Base-by-base conservation (phyloP, 2,113 vertebrate species). In the Dermatemys mawii region DNA sequence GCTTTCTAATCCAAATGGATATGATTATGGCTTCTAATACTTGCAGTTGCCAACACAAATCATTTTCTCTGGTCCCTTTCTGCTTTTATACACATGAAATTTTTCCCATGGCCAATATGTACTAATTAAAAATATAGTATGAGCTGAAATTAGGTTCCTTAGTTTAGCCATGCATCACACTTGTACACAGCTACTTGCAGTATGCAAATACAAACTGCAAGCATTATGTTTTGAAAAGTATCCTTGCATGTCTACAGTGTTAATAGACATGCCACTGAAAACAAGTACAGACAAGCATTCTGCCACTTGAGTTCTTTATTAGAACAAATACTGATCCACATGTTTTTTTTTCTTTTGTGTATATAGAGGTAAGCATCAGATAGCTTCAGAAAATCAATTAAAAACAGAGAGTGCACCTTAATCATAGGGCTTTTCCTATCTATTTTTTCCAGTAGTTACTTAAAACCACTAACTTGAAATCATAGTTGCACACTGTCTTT, bases 401-500 rank as follows among this genome's bases (percentile, higher is more conserved):
- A 95, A 97, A 95, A 46, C n/a, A 93, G 94, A 92, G 90, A 96
- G 96, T 93, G 95, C 95, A 97, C 97, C 97, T 98, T 98, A 98
- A 98, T 97, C 98, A 97, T 91, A 94, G 95, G 96, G 94, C 93
- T 98, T 98, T 98, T 96, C 93, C 97, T 98, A 97, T 98, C 98
- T 98, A 35, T 97, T 97, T 98, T 97, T 97, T 97, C 97, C 97
- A 98, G 96, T 97, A 96, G 97, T 98, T 97, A 89, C 97, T 98
- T 98, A 97, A 98, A 98, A 98, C 97, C 97, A 96, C 97, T 98
- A 96, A 97, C 98, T 98, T 98, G 96, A 98, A 98, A 98, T 99
- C 98, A 93, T 97, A 98, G 98, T 98, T 96, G 97, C 95, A 97
- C 27, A 91, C 97, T 92, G 98, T 98, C 98, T 98, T 99, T 97